Evolutionary conservation across 2,888 invertebrate genomes (phyloP), one percentile per base, ranked within the genome.

Genomic region (Adineta ricciae): DNA sequence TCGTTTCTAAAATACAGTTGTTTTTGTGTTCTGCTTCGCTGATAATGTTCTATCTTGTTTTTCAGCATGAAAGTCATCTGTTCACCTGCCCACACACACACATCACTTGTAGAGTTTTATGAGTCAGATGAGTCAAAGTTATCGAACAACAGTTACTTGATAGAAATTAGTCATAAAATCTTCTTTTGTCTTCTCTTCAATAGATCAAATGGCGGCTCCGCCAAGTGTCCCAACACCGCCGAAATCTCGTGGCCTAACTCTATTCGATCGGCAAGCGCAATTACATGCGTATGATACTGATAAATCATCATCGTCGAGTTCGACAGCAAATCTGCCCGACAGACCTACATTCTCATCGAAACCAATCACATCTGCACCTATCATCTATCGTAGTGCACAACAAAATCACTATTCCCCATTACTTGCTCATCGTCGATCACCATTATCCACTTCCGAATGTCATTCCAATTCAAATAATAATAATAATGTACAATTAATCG

Each of bases 231-330:
- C 32, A n/a, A 64, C 64, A 32, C 64, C 64, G 32, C 41, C 7
- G 8, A 78, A 78, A 78, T 41, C 41, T 36, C 78, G 78, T 24
- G 78, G 78, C 41, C 78, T 41, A 24, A 41, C 38, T 16, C 41
- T 78, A 78, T 78, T 78, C n/a, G 78, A 78, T 24, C 78, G 78
- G 24, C 78, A 78, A 78, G 78, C 78, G 14, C 41, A 78, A 78
- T n/a, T 41, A n/a, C 78, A 78, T n/a, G 41, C 78, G 9, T 2
- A 24, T 14, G 78, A 78, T 41, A n/a, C 41, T 1, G 19, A 41
- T 21, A 14, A 38, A 73, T 7, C 46, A 46, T 46, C 38, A n/a
- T 41, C 73, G 8, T 11, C 1, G 14, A 5, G n/a, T 41, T n/a
- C 78, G 4, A 24, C 78, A n/a, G 8, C 8, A 9, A 78, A 38